Evolutionary conservation across 2,113 vertebrate species (phyloP).

Genomic region (Antigone vipio): DNA sequence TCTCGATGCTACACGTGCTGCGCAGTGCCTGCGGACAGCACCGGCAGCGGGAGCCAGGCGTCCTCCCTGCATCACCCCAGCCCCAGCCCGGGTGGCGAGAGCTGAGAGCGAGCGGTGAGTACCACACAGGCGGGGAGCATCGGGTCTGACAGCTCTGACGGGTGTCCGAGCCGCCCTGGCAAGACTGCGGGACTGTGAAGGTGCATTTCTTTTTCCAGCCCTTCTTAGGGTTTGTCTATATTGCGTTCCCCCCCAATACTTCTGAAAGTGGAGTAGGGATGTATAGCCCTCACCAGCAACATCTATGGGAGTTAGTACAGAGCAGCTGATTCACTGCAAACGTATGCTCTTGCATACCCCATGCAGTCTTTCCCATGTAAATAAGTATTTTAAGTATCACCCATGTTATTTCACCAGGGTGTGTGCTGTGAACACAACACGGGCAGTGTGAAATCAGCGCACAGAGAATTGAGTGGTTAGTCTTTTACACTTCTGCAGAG

Average conservation of each 20-base stretch:
- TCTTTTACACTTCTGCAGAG: background rate
- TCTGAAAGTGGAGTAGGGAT: background rate
- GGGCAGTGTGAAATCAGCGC: background rate
- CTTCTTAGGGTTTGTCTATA: background rate
- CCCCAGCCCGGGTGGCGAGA: fast-evolving
- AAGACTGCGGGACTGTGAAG: background rate
- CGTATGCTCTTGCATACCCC: background rate
- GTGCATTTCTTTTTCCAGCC: background rate
- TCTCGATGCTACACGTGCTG: fast-evolving
- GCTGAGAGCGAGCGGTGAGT: background rate
- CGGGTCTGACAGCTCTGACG: background rate
- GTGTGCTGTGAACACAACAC: background rate
- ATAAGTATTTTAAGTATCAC: background rate
- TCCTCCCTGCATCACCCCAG: background rate
- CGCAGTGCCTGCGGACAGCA: fast-evolving
- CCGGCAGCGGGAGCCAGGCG: fast-evolving
- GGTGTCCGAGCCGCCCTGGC: background rate
- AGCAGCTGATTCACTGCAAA: background rate
- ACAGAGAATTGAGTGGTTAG: background rate
- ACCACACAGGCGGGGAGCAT: background rate
- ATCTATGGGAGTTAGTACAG: background rate
- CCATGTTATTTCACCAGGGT: background rate
- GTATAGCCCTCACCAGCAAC: background rate
- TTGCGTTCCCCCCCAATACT: background rate
- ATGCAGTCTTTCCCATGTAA: background rate